phyloP scores from a whole-genome alignment of 2,888 invertebrate species.

The Zele albiditarsus region DNA sequence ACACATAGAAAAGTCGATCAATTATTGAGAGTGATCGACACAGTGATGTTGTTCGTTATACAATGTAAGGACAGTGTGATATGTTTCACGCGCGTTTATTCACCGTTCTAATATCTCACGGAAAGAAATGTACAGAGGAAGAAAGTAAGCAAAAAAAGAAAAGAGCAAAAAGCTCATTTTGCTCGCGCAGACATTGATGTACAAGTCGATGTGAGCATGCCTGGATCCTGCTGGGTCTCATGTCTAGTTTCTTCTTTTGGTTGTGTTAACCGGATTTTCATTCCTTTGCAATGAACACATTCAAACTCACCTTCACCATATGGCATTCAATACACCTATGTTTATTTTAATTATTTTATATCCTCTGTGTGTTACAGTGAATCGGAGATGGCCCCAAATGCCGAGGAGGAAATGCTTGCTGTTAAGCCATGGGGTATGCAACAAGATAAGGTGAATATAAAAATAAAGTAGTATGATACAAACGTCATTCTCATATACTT shows the following conservation, averaged over 20 bases:
- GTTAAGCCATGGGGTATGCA: constrained; percentile 68
- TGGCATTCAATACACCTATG: constrained; percentile 28
- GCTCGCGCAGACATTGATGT: background rate
- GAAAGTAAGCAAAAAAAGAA: background rate
- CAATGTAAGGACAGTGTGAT: constrained; percentile 1
- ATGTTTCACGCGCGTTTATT: constrained; percentile 49
- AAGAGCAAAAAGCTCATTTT: background rate
- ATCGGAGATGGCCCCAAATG: constrained; percentile 72
- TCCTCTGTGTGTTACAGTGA: constrained; percentile 63
- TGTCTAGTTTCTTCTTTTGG: constrained; percentile 1
- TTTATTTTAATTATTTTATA: constrained; percentile 13
- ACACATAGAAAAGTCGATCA: constrained; percentile 10
- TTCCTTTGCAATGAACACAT: background rate
- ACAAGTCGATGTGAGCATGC: constrained; percentile 38
- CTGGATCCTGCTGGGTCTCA: background rate
- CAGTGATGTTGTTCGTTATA: constrained; percentile 48
- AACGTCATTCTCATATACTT: background rate
- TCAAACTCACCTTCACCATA: constrained; percentile 19
- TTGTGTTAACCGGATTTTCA: background rate
- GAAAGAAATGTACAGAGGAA: constrained; percentile 51
- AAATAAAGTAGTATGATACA: background rate
- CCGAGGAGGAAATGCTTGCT: constrained; percentile 70
- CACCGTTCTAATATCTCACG: constrained; percentile 67
- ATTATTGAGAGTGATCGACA: constrained; percentile 47
- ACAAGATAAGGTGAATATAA: constrained; percentile 64